Evolutionary conservation across 2,888 invertebrate species (phyloP).

Genomic region (Phaonia tiefii): DNA sequence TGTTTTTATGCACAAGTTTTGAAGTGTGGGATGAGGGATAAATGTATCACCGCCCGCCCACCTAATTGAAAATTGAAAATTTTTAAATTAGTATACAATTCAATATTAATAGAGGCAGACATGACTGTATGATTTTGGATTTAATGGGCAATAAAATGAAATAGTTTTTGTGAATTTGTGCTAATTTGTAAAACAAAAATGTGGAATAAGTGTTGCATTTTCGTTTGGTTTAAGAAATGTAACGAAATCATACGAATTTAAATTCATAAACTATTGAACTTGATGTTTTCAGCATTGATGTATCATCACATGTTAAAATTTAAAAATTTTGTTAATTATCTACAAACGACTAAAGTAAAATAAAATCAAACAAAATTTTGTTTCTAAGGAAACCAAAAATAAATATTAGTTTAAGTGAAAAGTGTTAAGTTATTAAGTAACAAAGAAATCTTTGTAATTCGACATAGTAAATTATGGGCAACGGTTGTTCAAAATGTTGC

Average conservation of each 20-base stretch:
- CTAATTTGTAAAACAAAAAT: too few species aligned
- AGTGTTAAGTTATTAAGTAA: slow-evolving; percentile 10
- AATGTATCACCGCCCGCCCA: slow-evolving; percentile 26
- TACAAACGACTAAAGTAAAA: slow-evolving; percentile 1
- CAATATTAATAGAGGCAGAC: slow-evolving; percentile 21
- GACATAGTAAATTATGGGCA: slow-evolving; percentile 75
- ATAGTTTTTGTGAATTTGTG: too few species aligned
- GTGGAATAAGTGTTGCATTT: too few species aligned
- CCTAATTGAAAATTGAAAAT: not conserved
- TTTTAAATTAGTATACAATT: slow-evolving; percentile 8
- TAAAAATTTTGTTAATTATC: not conserved
- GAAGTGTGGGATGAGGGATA: not conserved
- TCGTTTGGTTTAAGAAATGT: too few species aligned
- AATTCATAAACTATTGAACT: too few species aligned
- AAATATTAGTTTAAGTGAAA: slow-evolving; percentile 49
- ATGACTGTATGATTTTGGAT: not conserved
- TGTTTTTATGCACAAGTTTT: too few species aligned
- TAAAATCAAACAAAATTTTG: slow-evolving; percentile 34
- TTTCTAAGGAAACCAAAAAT: not conserved
- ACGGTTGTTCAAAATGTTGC: slow-evolving; percentile 81
- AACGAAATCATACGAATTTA: too few species aligned
- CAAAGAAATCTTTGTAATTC: not conserved
- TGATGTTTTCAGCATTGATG: slow-evolving; percentile 26
- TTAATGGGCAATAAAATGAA: too few species aligned
- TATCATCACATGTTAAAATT: slow-evolving; percentile 24